Conservation (phyloP, 92 coral and sea anemone species). For the Parazoanthus darwini region DNA sequence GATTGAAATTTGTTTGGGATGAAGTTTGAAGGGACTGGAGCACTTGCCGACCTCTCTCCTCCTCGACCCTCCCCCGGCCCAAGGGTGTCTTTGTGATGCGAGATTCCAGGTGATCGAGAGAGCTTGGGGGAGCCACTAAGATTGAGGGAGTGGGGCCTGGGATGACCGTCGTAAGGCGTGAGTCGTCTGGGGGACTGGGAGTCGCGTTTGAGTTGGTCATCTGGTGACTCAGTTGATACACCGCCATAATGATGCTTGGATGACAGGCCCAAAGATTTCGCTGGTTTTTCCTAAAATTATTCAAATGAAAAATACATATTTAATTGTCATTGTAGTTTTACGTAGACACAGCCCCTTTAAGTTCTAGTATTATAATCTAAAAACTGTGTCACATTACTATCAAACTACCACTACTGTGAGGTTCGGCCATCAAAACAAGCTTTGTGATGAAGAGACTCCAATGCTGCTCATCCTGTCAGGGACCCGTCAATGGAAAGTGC, state of each 20-base stretch:
- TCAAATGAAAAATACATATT: too few species aligned
- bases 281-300: conserved; percentile 21
- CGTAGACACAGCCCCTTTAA: too few species aligned
- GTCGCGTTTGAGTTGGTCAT: conserved; percentile 6
- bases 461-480: too few species aligned
- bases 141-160: conserved; percentile 21
- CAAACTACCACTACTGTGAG: too few species aligned
- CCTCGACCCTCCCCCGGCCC: conserved; percentile 21
- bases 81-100: conserved; percentile 1
- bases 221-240: conserved; percentile 4
- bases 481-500: too few species aligned
- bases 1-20: conserved; percentile 70
- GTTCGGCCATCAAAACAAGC: not conserved
- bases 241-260: conserved; percentile 19
- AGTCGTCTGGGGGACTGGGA: conserved; percentile 28
- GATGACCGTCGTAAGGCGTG: conserved; percentile 18
- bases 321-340: too few species aligned
- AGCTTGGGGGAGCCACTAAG: conserved; percentile 1
- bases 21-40: conserved; percentile 48
- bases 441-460: not conserved
- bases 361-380: too few species aligned
- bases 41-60: conserved; percentile 37
- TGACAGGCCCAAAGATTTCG: conserved; percentile 7
- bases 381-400: too few species aligned
- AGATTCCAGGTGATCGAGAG: conserved; percentile 48